Conservation (phyloP, 2,888 invertebrate genomes). For the Stenoptilia bipunctidactyla region DNA sequence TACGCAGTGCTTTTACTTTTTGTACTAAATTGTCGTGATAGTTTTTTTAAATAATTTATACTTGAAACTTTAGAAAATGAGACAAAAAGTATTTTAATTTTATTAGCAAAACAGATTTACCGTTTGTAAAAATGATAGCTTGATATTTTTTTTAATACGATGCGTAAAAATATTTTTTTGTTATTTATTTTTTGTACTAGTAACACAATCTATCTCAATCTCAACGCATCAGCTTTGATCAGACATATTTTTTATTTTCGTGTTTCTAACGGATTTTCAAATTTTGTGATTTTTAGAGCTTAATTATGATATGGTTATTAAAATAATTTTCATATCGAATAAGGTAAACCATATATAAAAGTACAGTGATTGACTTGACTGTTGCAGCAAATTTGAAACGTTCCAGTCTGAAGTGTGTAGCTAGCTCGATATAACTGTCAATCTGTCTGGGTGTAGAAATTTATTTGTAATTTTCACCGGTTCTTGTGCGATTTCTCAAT, state of each 20-base stretch:
- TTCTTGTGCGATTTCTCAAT: conserved; percentile 60
- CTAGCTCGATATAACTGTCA: conserved; percentile 70
- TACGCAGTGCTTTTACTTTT: no score
- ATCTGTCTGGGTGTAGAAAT: conserved; percentile 69
- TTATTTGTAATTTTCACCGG: conserved; percentile 71
- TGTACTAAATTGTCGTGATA: no score
- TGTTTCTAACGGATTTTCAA: conserved; percentile 50
- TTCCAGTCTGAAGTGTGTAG: conserved; percentile 70
- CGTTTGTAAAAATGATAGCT: no score
- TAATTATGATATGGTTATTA: conserved; percentile 22
- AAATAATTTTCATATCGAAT: conserved; percentile 33
- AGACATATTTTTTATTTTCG: conserved; percentile 40
- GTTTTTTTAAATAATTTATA: no score
- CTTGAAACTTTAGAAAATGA: no score
- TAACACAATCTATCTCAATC: conserved; percentile 34
- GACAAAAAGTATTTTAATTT: no score
- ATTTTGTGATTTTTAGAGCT: conserved; percentile 27
- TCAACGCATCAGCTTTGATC: conserved; percentile 41
- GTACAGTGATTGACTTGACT: conserved; percentile 61
- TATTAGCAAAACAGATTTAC: no score
- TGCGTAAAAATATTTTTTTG: no score
- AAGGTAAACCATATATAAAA: conserved; percentile 19
- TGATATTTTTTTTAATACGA: no score
- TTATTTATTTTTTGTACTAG: conserved; percentile 23
- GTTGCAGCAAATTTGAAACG: conserved; percentile 66